Percentiles rank a stretch among this genome's conserved stretches.
Evolutionary conservation across 2,113 vertebrate species (phyloP).

Genomic region (Maccullochella peelii): DNA sequence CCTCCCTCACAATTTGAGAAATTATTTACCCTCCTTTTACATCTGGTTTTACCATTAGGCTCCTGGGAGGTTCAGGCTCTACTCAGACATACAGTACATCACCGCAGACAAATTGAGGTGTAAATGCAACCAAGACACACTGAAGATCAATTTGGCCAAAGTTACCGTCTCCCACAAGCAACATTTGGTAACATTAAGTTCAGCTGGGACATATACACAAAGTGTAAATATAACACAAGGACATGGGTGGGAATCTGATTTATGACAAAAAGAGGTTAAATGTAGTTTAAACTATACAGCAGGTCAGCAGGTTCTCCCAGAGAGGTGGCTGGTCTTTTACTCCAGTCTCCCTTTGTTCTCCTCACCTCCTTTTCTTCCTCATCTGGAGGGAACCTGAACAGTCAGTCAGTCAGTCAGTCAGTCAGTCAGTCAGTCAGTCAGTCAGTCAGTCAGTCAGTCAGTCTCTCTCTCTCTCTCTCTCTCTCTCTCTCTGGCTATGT

Average conservation of each 20-base stretch:
- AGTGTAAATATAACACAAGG: slow-evolving; percentile 25
- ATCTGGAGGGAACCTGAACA: background rate
- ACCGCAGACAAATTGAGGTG: slow-evolving; percentile 36
- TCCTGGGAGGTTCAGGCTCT: slow-evolving; percentile 32
- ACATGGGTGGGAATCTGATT: slow-evolving; percentile 3
- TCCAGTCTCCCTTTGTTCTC: slow-evolving; percentile 5
- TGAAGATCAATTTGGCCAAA: slow-evolving; percentile 28
- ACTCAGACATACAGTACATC: slow-evolving; percentile 5
- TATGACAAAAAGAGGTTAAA: slow-evolving; percentile 22
- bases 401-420: too few species aligned
- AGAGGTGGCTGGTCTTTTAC: background rate
- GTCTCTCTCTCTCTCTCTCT: slow-evolving; percentile 7
- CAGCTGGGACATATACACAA: slow-evolving; percentile 7
- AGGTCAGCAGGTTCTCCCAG: slow-evolving; percentile 6
- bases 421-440: too few species aligned
- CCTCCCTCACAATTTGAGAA: slow-evolving; percentile 10
- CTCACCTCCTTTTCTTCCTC: background rate
- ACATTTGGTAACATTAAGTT: slow-evolving; percentile 22
- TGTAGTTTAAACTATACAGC: background rate
- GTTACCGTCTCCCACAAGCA: slow-evolving; percentile 6
- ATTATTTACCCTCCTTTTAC: slow-evolving; percentile 23
- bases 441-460: too few species aligned
- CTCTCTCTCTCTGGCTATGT: background rate
- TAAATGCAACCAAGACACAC: slow-evolving; percentile 40
- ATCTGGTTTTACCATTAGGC: slow-evolving; percentile 55